phyloP scores from a whole-genome alignment of 2,797 vertebrate species.

The Columba guinea region DNA sequence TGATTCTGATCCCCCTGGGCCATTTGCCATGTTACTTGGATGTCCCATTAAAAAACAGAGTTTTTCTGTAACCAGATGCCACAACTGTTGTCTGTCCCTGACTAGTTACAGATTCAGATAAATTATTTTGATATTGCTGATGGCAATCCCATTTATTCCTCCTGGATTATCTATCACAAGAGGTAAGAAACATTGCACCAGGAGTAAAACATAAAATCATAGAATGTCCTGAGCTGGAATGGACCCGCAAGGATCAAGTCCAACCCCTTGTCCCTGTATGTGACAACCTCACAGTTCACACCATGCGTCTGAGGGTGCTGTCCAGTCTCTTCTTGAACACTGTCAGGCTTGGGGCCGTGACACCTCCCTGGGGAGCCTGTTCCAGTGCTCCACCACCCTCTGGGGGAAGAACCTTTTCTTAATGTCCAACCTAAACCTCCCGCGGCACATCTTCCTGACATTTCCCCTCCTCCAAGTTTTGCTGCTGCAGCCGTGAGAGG shows the following conservation, averaged over 20 bases:
- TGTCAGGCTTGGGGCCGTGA: too few species aligned
- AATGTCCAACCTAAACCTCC: too few species aligned
- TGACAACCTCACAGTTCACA: too few species aligned
- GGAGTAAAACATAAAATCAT: background rate
- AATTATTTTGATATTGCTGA: background rate
- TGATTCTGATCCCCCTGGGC: background rate
- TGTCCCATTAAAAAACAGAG: background rate
- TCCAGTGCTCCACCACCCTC: too few species aligned
- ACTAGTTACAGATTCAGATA: background rate
- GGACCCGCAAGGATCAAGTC: too few species aligned
- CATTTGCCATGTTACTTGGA: background rate
- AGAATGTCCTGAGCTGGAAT: too few species aligned
- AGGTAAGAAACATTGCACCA: background rate
- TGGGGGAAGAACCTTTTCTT: too few species aligned
- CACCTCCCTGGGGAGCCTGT: too few species aligned
- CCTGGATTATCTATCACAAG: background rate
- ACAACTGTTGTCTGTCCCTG: rapidly evolving
- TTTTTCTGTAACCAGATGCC: background rate
- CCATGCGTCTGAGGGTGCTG: too few species aligned
- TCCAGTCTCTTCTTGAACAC: too few species aligned
- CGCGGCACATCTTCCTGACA: too few species aligned
- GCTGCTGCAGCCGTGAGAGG: background rate
- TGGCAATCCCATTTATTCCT: background rate
- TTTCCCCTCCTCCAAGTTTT: background rate
- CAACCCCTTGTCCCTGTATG: too few species aligned